phyloP scores from a whole-genome alignment of 2,113 vertebrate genomes.

The Varanus salvator region DNA sequence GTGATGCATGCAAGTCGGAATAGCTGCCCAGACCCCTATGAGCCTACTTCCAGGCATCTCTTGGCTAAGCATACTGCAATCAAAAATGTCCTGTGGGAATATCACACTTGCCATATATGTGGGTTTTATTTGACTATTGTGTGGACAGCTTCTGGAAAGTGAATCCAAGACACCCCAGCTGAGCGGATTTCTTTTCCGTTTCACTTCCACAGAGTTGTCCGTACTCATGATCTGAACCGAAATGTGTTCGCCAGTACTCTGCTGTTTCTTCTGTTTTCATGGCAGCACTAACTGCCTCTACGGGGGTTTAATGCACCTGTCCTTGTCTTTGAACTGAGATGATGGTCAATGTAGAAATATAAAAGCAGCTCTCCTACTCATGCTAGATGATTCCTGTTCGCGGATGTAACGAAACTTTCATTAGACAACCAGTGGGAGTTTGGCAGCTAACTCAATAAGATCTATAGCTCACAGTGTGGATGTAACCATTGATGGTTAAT shows the following conservation, averaged over 20 bases:
- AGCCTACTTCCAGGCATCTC: neutral
- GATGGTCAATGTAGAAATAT: neutral
- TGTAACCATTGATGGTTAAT: slow-evolving; percentile 6
- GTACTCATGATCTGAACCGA: neutral
- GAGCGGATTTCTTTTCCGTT: neutral
- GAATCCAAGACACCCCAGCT: neutral
- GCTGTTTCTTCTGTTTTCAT: neutral
- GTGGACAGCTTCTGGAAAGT: neutral
- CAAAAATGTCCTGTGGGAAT: neutral
- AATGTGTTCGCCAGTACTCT: neutral
- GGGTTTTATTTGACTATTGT: neutral
- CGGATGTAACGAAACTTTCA: no score
- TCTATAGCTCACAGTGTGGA: neutral
- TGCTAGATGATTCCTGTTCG: neutral
- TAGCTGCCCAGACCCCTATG: neutral
- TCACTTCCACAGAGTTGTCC: neutral
- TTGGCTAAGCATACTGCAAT: neutral
- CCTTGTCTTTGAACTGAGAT: neutral
- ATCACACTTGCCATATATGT: neutral
- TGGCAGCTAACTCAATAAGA: neutral
- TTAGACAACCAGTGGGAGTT: neutral
- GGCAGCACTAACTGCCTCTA: neutral
- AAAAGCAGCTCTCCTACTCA: rapidly evolving
- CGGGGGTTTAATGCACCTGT: neutral
- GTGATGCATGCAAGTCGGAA: neutral